Conservation (phyloP, 2,888 invertebrate species). For the Litoditis marina region DNA sequence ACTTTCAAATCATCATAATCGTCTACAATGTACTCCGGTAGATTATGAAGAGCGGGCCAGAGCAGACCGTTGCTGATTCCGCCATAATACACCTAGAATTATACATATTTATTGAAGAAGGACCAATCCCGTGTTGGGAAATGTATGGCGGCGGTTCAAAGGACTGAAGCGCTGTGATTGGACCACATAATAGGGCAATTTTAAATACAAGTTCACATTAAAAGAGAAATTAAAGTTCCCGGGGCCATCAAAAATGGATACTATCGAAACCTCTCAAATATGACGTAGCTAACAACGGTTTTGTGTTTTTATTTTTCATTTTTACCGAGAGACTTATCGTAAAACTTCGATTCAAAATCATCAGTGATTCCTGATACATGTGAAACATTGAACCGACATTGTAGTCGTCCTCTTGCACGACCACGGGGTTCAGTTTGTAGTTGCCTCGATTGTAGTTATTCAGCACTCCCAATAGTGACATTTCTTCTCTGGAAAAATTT, state of each 20-base stretch:
- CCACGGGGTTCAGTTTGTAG: slow-evolving; percentile 61
- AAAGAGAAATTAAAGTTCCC: background rate
- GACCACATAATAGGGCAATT: too few relatives aligned
- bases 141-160: too few relatives aligned
- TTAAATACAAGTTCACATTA: background rate
- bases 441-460: slow-evolving; percentile 59
- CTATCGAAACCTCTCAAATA: too few relatives aligned
- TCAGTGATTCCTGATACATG: too few relatives aligned
- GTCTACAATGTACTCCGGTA: slow-evolving; percentile 60
- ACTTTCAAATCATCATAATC: slow-evolving; percentile 56
- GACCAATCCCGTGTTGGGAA: too few relatives aligned
- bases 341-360: background rate
- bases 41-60: slow-evolving; percentile 62
- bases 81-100: slow-evolving; percentile 52
- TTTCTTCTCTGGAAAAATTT: slow-evolving; percentile 49
- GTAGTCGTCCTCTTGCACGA: slow-evolving; percentile 55
- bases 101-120: too few relatives aligned
- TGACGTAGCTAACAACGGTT: too few relatives aligned
- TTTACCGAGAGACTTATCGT: background rate
- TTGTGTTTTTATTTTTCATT: background rate
- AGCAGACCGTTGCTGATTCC: slow-evolving; percentile 58
- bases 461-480: slow-evolving; percentile 60
- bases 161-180: too few relatives aligned
- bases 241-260: too few relatives aligned
- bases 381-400: slow-evolving; percentile 17